A percentile compares a stretch with the other conserved stretches of the same genome.
These are phyloP conservation scores for Xiphorhynchus elegans DNA, from an alignment of 2,113 vertebrate species.

Conservation along the genomic window DNA sequence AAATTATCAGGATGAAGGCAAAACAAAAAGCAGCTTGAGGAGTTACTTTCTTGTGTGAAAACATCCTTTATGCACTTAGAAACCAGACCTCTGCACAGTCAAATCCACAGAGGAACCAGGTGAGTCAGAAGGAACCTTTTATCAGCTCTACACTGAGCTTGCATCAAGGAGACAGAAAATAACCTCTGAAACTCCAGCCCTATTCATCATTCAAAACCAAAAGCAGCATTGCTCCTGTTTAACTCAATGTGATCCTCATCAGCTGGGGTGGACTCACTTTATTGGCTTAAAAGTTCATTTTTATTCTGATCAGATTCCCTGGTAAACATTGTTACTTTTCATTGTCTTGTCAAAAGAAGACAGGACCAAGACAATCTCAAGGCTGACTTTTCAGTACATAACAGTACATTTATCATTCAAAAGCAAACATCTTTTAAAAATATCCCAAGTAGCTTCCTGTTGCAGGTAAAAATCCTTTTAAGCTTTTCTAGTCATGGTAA, in stretches of 20 bases:
- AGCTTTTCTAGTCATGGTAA: background rate
- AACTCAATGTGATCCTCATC: conserved; percentile 24
- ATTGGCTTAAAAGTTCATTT: conserved; percentile 4
- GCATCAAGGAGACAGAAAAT: background rate
- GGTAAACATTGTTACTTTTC: background rate
- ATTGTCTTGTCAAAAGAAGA: background rate
- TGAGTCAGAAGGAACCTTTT: background rate
- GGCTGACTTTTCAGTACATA: background rate
- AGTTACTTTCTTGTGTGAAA: background rate
- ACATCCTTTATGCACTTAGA: background rate
- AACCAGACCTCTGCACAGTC: background rate
- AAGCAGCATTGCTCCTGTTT: background rate
- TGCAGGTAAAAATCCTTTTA: background rate
- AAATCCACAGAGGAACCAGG: background rate
- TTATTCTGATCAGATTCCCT: conserved; percentile 9
- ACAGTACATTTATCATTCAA: background rate
- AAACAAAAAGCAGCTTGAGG: background rate
- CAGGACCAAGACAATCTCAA: background rate
- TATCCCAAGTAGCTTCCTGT: background rate
- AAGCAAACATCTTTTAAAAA: background rate
- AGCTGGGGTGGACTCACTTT: background rate
- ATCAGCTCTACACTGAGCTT: background rate
- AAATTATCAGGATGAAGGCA: background rate
- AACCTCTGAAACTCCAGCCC: background rate
- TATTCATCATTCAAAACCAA: conserved; percentile 17